Evolutionary conservation across 92 coral and sea anemone genomes (phyloP).

Genomic region (Epizoanthus ramosus): DNA sequence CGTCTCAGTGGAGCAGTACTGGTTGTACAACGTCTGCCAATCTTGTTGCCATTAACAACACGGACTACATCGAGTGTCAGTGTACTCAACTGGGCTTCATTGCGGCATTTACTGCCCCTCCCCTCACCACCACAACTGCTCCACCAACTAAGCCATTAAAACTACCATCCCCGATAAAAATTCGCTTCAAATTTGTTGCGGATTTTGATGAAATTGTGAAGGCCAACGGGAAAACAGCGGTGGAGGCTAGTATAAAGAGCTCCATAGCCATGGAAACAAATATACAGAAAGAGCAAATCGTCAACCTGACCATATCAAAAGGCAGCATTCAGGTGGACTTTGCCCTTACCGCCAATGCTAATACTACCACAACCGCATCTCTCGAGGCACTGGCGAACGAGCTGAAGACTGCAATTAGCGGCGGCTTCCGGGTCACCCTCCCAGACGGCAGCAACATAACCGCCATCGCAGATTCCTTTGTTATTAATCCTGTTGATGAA

Average conservation of each 20-base stretch:
- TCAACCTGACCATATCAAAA: background rate
- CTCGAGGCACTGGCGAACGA: background rate
- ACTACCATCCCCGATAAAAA: background rate
- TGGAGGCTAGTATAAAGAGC: background rate
- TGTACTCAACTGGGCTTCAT: conserved; percentile 28
- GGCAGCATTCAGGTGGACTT: conserved; percentile 39
- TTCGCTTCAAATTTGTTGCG: conserved; percentile 16
- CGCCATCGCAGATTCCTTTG: conserved; percentile 20
- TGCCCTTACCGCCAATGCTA: background rate
- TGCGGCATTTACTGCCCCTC: conserved; percentile 13
- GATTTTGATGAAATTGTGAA: background rate
- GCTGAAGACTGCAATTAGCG: background rate
- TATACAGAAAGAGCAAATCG: conserved; percentile 2
- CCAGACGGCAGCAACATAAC: conserved; percentile 24
- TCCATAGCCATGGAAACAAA: background rate
- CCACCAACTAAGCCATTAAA: background rate
- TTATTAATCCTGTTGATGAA: background rate
- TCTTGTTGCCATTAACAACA: conserved; percentile 9
- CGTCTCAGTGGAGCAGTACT: conserved; percentile 7
- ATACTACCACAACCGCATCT: conserved; percentile 4
- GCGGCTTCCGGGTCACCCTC: conserved; percentile 11
- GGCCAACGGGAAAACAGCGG: background rate
- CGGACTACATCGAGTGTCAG: conserved; percentile 34
- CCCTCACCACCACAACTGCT: conserved; percentile 5
- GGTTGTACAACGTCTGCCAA: conserved; percentile 23